phyloP scores from a whole-genome alignment of 2,888 invertebrate species.

The Agrotis segetum region DNA sequence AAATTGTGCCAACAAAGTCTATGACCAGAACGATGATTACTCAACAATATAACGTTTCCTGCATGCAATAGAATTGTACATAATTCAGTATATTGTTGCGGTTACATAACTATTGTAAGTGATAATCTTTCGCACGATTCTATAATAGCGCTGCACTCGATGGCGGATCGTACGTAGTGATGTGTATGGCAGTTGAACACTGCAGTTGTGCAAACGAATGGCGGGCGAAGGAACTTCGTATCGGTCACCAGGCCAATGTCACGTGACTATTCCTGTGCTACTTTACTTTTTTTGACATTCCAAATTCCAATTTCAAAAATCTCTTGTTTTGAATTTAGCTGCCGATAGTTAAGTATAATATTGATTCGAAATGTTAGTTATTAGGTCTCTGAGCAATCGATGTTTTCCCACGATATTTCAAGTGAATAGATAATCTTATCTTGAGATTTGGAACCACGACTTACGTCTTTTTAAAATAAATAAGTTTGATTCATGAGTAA shows the following conservation, averaged over 20 bases:
- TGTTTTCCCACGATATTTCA: slow-evolving; percentile 22
- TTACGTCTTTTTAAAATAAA: slow-evolving; percentile 49
- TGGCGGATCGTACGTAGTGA: slow-evolving; percentile 36
- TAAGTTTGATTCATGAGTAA: slow-evolving; percentile 50
- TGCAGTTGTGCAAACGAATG: slow-evolving; percentile 77
- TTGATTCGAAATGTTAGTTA: background rate
- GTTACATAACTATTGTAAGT: slow-evolving; percentile 53
- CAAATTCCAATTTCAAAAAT: background rate
- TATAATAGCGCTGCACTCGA: slow-evolving; percentile 35
- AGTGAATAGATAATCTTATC: slow-evolving; percentile 7
- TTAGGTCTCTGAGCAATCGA: slow-evolving; percentile 1
- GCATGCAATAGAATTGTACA: slow-evolving; percentile 56
- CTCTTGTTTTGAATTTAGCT: no score
- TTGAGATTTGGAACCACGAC: background rate
- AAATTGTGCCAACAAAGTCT: slow-evolving; percentile 40
- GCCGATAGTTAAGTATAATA: no score
- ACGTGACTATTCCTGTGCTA: slow-evolving; percentile 53
- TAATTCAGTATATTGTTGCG: slow-evolving; percentile 49
- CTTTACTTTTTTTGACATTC: slow-evolving; percentile 13
- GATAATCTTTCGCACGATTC: slow-evolving; percentile 46
- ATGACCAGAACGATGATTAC: slow-evolving; percentile 57
- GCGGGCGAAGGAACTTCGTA: slow-evolving; percentile 66
- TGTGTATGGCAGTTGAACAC: slow-evolving; percentile 33
- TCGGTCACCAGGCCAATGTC: slow-evolving; percentile 86
- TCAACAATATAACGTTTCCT: slow-evolving; percentile 55